Conservation (phyloP, 2,888 invertebrate species). For the Oegoconia quadripuncta region DNA sequence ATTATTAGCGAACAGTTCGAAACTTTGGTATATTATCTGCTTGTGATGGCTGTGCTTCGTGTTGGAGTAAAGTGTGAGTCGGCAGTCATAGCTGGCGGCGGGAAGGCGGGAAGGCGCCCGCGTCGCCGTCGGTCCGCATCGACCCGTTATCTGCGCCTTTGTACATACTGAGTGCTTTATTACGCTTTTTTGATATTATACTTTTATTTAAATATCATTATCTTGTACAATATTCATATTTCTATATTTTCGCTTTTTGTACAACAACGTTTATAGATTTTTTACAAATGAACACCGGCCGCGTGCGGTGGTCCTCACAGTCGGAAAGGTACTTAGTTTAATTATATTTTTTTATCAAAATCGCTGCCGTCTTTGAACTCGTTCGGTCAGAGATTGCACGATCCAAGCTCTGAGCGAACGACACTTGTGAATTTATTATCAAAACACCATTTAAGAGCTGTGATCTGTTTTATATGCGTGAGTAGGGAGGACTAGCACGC, state of each 20-base stretch:
- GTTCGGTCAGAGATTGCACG: too few species aligned
- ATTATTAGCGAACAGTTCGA: too few species aligned
- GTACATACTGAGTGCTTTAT: constrained; percentile 72
- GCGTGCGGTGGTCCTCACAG: constrained; percentile 4
- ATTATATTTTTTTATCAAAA: too few species aligned
- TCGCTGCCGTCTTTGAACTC: too few species aligned
- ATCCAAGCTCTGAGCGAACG: not conserved
- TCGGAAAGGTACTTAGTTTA: too few species aligned
- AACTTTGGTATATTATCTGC: too few species aligned
- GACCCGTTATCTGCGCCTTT: constrained; percentile 38
- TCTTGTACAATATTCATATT: constrained; percentile 36
- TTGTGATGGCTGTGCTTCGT: too few species aligned
- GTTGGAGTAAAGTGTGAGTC: too few species aligned
- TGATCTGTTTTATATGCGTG: constrained; percentile 14
- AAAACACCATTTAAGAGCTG: constrained; percentile 9
- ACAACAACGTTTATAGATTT: constrained; percentile 23
- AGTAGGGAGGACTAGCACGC: too few species aligned
- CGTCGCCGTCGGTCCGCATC: too few species aligned
- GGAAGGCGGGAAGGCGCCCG: too few species aligned
- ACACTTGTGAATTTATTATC: not conserved
- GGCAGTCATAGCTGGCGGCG: too few species aligned
- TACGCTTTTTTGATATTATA: constrained; percentile 70
- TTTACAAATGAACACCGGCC: not conserved
- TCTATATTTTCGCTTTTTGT: constrained; percentile 50
- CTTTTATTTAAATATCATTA: constrained; percentile 42